Evolutionary conservation across 2,797 vertebrate genomes (phyloP).

Genomic region (Pantherophis vulpinus): DNA sequence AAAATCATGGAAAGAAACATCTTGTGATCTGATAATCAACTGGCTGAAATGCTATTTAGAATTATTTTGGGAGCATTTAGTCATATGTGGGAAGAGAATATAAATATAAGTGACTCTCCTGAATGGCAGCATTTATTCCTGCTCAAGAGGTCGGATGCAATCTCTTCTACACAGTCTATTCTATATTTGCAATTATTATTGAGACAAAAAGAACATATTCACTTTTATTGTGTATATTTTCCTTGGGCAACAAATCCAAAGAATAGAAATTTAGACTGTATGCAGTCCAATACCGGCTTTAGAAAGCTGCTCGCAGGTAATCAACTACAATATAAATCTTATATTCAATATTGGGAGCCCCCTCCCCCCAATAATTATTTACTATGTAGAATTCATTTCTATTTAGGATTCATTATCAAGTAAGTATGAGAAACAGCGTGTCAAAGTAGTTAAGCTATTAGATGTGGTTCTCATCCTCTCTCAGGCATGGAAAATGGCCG

Average conservation of each 20-base stretch:
- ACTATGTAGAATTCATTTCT: not conserved
- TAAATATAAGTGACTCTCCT: not conserved
- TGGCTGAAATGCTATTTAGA: conserved; percentile 5
- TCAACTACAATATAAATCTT: not conserved
- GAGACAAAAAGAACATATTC: not conserved
- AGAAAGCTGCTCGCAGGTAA: not conserved
- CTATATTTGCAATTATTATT: not conserved
- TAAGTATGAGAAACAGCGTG: not conserved
- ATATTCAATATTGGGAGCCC: not conserved
- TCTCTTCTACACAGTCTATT: not conserved
- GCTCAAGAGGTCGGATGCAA: not conserved
- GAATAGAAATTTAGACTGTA: not conserved
- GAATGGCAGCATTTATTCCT: not conserved
- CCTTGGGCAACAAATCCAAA: not conserved
- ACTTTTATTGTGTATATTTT: not conserved
- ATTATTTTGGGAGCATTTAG: conserved; percentile 12
- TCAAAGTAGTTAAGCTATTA: not conserved
- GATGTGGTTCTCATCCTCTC: not conserved
- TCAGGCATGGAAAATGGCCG: not conserved
- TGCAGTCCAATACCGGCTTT: not conserved
- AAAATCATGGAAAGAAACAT: conserved; percentile 15
- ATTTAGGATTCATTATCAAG: not conserved
- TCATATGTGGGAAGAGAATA: not conserved
- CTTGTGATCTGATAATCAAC: conserved; percentile 18
- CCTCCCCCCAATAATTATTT: not conserved